Conservation (phyloP, 2,113 vertebrate species). For the Malurus alboscapulatus region DNA sequence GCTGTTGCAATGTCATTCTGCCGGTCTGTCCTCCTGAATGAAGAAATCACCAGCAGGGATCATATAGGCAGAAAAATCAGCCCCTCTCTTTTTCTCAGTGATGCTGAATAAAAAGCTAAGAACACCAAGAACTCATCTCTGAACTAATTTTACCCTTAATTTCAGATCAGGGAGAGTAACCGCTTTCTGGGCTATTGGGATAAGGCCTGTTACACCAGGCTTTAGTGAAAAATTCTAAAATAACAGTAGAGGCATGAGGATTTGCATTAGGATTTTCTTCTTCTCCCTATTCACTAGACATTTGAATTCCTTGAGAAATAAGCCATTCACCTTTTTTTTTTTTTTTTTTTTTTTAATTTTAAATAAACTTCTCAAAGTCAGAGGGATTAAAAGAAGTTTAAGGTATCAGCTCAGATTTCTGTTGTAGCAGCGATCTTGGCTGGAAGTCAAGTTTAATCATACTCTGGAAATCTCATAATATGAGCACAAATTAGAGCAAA, state of each 20-base stretch:
- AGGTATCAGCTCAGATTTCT: not conserved
- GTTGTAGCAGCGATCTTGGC: not conserved
- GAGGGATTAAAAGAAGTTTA: not conserved
- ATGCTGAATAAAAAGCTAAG: not conserved
- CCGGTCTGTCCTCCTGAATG: not conserved
- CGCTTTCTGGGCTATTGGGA: accelerated
- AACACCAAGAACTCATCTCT: not conserved
- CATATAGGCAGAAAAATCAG: not conserved
- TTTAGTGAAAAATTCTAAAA: not conserved
- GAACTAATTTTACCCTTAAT: not conserved
- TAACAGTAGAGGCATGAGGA: not conserved
- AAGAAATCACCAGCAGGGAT: not conserved
- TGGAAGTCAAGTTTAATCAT: not conserved
- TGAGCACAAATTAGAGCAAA: not conserved
- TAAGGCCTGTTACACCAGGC: not conserved
- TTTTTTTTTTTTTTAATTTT: too few relatives aligned
- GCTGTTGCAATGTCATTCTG: not conserved
- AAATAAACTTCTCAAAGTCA: not conserved
- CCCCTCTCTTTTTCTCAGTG: not conserved
- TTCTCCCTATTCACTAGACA: not conserved
- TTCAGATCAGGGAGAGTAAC: not conserved
- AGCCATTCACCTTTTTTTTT: accelerated
- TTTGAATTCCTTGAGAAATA: not conserved
- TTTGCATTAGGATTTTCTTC: not conserved
- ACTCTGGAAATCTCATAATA: not conserved